Base-by-base conservation (phyloP, 2,888 invertebrate species). In the Sminthurides aquaticus region DNA sequence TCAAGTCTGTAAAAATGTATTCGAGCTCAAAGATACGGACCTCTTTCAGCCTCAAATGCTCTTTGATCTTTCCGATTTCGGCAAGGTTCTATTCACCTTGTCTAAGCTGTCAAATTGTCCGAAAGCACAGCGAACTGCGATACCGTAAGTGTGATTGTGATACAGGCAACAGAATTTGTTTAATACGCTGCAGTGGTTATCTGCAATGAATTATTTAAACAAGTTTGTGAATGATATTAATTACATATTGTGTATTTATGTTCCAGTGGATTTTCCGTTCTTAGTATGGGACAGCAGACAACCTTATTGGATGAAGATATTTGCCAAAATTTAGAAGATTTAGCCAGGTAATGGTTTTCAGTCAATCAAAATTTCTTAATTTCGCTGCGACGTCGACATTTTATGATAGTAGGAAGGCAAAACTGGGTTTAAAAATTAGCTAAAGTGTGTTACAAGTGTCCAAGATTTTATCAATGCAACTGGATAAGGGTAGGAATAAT, bases 41-140 rank as follows among this genome's bases (percentile, higher is more conserved):
- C 82, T 99, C 34, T 99, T 98, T 79, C 94, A 96, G 76, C 90
- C 94, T 0, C 85, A 87, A n/a, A 93, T 95, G 87, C 83, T 99
- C 60, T 98, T 95, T 78, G 95, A 97, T 79, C 83, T 96, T 74
- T 89, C 91, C 62, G 92, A 97, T 81, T 98, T 99, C 80, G 91
- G 91, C 80, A 86, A 90, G 77, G 96, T 97, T 48, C 82, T 97
- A 69, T 89, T 90, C 77, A 94, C 94, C 0, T 81, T 97, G 62
- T 91, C 95, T 5, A 89, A 88, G 77, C 82, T 97, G 67, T 96
- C 95, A 64, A 87, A 89, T 77, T 88, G 88, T 74, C 83, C 86
- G 1, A 88, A 87, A 79, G 86, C 88, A 20, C 81, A 83, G 60
- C 79, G 80, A 71, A 83, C 83, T 76, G 86, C 86, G 76, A 84